These are phyloP conservation scores for Philopedon plagiatum DNA, from an alignment of 2,888 invertebrate genomes.

Conservation along the genomic window DNA sequence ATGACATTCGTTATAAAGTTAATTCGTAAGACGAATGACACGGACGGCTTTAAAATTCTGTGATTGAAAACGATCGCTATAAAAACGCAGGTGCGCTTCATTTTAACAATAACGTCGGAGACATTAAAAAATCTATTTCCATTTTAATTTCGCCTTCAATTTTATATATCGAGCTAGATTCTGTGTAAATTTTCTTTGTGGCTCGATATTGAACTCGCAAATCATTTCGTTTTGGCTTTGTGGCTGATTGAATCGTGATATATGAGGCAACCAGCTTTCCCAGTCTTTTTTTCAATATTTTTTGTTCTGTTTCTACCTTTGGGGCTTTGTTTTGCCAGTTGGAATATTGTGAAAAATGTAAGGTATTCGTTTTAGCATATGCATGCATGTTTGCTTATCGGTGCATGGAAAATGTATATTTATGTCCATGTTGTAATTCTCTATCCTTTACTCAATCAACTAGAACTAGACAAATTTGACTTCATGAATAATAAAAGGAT, in stretches of 20 bases:
- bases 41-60: background rate
- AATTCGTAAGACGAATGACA: background rate
- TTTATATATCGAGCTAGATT: slow-evolving; percentile 38
- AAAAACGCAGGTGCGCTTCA: slow-evolving; percentile 10
- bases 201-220: slow-evolving; percentile 47
- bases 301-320: background rate
- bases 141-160: slow-evolving; percentile 22
- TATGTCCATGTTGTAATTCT: background rate
- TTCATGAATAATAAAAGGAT: too few species aligned
- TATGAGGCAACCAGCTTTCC: slow-evolving; percentile 30
- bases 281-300: background rate
- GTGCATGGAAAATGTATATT: slow-evolving; percentile 12
- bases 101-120: slow-evolving; percentile 6
- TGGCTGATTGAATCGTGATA: slow-evolving; percentile 47
- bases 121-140: slow-evolving; percentile 22
- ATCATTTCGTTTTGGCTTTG: slow-evolving; percentile 43
- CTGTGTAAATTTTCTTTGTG: slow-evolving; percentile 41
- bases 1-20: too few species aligned
- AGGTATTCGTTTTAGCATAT: background rate
- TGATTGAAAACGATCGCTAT: background rate
- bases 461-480: too few species aligned
- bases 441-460: too few species aligned
- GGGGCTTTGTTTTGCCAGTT: background rate
- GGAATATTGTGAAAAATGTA: slow-evolving; percentile 1
- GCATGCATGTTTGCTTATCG: background rate